Evolutionary conservation across 2,797 vertebrate genomes (phyloP), one percentile per base, ranked within the genome.

Genomic region (Trachurus trachurus): DNA sequence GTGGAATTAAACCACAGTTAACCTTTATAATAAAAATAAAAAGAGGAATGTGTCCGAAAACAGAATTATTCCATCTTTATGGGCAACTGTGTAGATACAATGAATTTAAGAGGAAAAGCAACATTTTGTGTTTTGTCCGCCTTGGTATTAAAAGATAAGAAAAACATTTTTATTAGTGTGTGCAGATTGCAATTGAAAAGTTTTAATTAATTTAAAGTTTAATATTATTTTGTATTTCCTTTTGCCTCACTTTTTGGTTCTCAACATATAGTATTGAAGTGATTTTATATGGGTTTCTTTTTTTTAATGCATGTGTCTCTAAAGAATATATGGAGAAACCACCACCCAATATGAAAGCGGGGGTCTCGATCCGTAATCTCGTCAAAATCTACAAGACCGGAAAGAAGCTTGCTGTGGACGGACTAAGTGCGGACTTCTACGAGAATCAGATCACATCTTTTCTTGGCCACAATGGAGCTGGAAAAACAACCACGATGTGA

Each of bases 401-500:
- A 67, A 98, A 97, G 87, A 99, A 99, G 88, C 93, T 97, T 6
- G 98, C 98, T 0, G 96, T 99, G 5, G 98, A 99, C 64, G 97
- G 97, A n/a, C 96, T 99, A 31, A 97, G 95, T 0, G 58, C 98
- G 71, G 98, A 98, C 93, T 99, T 99, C 90, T 98, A 97, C 0
- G 96, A 99, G 92, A 97, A 97, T 64, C 98, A 99, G 80, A 99
- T 99, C 88, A 99, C 98, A 6, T 99, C 98, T 4, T 99, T 99
- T 71, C 92, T 99, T 34, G 98, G 98, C 69, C 98, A 99, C 91
- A 99, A 99, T 2, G 98, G 98, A 89, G 98, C 98, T 0, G 96
- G 96, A 44, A 96, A 96, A 91, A 96, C 96, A 4, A 99, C 98
- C 69, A 99, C 98, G 13, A 99, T 99, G 98, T 98, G 95, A 96